These are phyloP conservation scores for Chaetodon trifascialis DNA, from an alignment of 2,113 vertebrate species.

Conservation along the genomic window DNA sequence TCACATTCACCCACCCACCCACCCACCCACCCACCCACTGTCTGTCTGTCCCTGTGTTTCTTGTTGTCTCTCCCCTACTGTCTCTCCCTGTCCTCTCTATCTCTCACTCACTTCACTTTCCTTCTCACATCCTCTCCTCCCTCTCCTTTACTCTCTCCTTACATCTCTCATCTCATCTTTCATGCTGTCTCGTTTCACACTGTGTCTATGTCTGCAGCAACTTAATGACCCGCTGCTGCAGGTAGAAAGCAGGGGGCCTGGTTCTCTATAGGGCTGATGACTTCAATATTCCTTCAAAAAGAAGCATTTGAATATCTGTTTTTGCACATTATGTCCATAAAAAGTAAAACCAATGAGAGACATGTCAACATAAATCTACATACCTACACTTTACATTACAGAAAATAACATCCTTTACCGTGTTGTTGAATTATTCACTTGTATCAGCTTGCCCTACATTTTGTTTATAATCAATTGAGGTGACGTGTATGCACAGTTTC, in stretches of 20 bases:
- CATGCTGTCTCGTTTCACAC: constrained; percentile 12
- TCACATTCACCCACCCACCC: constrained; percentile 42
- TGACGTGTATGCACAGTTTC: no score
- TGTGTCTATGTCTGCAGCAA: constrained; percentile 25
- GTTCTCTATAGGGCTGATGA: no score
- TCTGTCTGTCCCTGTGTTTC: neutral
- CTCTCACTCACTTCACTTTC: constrained; percentile 5
- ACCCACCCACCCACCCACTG: constrained; percentile 22
- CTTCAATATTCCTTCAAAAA: no score
- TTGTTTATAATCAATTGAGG: no score
- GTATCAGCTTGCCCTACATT: no score
- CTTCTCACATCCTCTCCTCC: constrained; percentile 1
- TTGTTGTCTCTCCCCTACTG: constrained; percentile 5
- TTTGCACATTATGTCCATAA: no score
- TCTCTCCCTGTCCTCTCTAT: constrained; percentile 1
- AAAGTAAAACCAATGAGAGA: no score
- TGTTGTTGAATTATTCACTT: no score
- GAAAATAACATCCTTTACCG: no score
- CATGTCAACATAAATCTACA: no score
- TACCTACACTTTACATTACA: no score
- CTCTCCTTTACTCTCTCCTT: neutral
- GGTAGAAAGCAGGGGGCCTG: constrained; percentile 20
- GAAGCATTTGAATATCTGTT: no score
- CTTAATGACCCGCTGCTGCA: constrained; percentile 38
- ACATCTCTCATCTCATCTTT: neutral